These are phyloP conservation scores for Macrotrachela quadricornifera DNA, from an alignment of 1,140 invertebrate genomes.

Conservation along the genomic window DNA sequence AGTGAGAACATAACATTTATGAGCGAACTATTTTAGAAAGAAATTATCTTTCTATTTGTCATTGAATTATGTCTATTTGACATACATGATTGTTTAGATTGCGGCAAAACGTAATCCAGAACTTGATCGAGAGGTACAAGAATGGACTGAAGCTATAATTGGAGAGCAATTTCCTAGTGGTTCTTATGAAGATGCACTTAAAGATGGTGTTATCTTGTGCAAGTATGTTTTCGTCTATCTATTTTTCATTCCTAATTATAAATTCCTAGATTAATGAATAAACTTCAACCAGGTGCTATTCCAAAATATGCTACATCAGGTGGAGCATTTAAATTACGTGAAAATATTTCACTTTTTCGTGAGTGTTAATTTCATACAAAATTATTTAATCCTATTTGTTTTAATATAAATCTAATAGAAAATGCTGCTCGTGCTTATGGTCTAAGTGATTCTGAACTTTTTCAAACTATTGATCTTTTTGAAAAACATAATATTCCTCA, in stretches of 20 bases:
- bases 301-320: slow-evolving; percentile 65
- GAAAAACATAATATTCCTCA: slow-evolving; percentile 73
- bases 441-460: slow-evolving; percentile 63
- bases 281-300: slow-evolving; percentile 52
- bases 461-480: slow-evolving; percentile 77
- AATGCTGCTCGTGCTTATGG: slow-evolving; percentile 38
- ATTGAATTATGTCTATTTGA: too few relatives aligned
- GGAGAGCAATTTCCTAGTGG: slow-evolving; percentile 46
- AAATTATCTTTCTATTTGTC: too few relatives aligned
- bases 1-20: too few relatives aligned
- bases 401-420: too few relatives aligned
- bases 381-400: too few relatives aligned
- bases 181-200: slow-evolving; percentile 58
- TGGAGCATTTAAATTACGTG: slow-evolving; percentile 81
- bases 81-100: too few relatives aligned
- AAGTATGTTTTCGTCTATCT: slow-evolving; percentile 32
- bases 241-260: not conserved
- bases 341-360: slow-evolving; percentile 73
- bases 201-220: slow-evolving; percentile 70
- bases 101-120: slow-evolving; percentile 42
- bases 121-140: slow-evolving; percentile 54
- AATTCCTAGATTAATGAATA: slow-evolving; percentile 50
- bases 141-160: slow-evolving; percentile 67
- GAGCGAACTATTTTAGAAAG: too few relatives aligned
- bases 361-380: slow-evolving; percentile 25